Evolutionary conservation across 1,140 invertebrate genomes (phyloP), one percentile per base, ranked within the genome.

Genomic region (Drosophila neocordata): DNA sequence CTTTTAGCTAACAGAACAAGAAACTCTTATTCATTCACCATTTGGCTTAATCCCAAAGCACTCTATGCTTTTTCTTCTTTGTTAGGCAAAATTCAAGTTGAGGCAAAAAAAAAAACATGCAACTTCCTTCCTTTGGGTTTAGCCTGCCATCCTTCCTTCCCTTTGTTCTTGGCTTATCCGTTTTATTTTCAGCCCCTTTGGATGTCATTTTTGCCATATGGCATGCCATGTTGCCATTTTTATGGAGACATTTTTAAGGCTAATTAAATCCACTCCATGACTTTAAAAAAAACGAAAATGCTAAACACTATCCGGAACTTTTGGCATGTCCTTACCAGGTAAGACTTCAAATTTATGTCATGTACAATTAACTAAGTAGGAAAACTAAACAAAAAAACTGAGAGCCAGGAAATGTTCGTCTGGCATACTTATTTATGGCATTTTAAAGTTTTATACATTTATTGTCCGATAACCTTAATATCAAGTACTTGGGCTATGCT

Each of bases 261-360:
- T 87, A 87, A 88, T 88, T 87, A 87, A 88, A 79, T 87, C 83
- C 79, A 73, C 57, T 68, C 62, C 70, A 71, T 75, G 22, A 58
- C 37, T 44, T 38, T 59, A 55, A 73, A 82, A 65, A 63, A 63
- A 65, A 69, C 37, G 41, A 59, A 48, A 81, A 85, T 85, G 83
- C 79, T 82, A 87, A 87, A 82, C 79, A 71, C 53, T 83, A 88
- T 88, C 83, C 83, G 83, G 82, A 75, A 88, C 82, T 87, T 31
- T 48, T 48, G 41, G 15, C 41, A 48, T 48, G 41, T 48, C 41
- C 41, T 48, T 48, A 48, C 41, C 41, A 38, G 11, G 1, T 13
- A 12, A 38, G 37, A 65, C 51, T 12, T 12, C 52, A 57, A 27
- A 84, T 85, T 84, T 85, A 84, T 85, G 77, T 85, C 56, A 84